A percentile compares a stretch with the other conserved stretches of the same genome.
Evolutionary conservation across 37 sponge, comb jelly and placozoan species (phyloP).

Genomic region (Agelas oroides): DNA sequence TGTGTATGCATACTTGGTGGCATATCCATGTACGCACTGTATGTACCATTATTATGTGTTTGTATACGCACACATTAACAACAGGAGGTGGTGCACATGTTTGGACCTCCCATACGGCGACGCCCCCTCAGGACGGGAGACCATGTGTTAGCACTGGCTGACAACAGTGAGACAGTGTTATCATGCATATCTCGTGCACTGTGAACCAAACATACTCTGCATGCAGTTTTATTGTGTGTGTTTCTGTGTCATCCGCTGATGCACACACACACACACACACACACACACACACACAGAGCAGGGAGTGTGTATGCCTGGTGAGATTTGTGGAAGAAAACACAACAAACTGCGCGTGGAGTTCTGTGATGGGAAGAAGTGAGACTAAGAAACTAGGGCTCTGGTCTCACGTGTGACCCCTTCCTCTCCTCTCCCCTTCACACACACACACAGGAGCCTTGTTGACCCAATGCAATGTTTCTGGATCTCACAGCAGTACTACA

Average conservation of each 20-base stretch:
- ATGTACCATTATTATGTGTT: no score
- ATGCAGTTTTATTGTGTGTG: not conserved
- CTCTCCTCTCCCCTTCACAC: not conserved
- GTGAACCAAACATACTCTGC: not conserved
- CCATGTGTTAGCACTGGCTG: conserved; percentile 67
- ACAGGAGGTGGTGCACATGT: conserved; percentile 59
- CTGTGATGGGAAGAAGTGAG: conserved; percentile 66
- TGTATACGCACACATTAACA: no score
- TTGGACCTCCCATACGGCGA: conserved; percentile 55
- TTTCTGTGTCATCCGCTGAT: not conserved
- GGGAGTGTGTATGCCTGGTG: conserved; percentile 54
- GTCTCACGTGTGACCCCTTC: no score
- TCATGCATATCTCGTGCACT: not conserved
- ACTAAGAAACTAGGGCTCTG: no score
- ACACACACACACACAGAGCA: conserved; percentile 1
- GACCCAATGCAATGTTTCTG: conserved; percentile 53
- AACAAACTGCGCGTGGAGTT: conserved; percentile 38
- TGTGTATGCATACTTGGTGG: no score
- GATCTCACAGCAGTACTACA: conserved; percentile 34
- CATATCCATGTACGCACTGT: no score
- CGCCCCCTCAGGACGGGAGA: conserved; percentile 50
- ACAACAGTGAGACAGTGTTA: conserved; percentile 19
- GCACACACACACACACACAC: no score
- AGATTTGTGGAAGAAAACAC: not conserved
- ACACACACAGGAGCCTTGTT: conserved; percentile 23